phyloP scores from a whole-genome alignment of 2,888 invertebrate genomes.

The Thera britannica region DNA sequence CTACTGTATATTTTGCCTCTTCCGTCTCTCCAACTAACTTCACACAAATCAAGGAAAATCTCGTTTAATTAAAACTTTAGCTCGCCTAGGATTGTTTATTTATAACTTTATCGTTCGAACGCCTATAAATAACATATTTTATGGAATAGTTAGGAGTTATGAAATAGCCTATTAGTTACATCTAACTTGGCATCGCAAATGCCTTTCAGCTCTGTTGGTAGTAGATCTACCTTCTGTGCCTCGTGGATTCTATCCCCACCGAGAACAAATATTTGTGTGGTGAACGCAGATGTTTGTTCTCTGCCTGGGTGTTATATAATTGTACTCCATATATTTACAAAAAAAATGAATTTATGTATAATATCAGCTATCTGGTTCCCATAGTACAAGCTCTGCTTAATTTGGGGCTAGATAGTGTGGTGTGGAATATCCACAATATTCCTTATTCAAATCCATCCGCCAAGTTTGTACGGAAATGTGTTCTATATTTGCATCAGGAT shows the following conservation, averaged over 20 bases:
- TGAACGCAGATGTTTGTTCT: too few species aligned
- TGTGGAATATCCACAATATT: not conserved
- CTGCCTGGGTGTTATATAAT: too few species aligned
- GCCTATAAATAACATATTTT: constrained; percentile 13
- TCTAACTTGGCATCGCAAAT: not conserved
- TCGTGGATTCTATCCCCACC: too few species aligned
- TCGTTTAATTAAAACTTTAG: constrained; percentile 53
- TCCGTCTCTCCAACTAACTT: constrained; percentile 18
- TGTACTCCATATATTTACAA: too few species aligned
- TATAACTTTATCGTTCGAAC: constrained; percentile 32
- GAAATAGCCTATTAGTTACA: not conserved
- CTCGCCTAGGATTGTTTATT: constrained; percentile 40
- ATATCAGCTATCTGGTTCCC: too few species aligned
- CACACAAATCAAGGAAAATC: constrained; percentile 44
- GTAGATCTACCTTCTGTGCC: too few species aligned
- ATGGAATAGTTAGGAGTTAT: not conserved
- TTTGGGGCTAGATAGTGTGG: too few species aligned
- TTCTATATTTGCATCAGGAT: not conserved
- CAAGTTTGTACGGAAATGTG: not conserved
- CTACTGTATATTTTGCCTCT: constrained; percentile 9
- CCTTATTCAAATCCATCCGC: not conserved
- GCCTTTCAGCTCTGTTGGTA: not conserved
- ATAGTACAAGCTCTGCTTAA: too few species aligned
- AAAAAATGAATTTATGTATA: too few species aligned
- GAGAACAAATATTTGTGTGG: too few species aligned